Base-by-base conservation (phyloP, 2,113 vertebrate species). In the Callipepla squamata region DNA sequence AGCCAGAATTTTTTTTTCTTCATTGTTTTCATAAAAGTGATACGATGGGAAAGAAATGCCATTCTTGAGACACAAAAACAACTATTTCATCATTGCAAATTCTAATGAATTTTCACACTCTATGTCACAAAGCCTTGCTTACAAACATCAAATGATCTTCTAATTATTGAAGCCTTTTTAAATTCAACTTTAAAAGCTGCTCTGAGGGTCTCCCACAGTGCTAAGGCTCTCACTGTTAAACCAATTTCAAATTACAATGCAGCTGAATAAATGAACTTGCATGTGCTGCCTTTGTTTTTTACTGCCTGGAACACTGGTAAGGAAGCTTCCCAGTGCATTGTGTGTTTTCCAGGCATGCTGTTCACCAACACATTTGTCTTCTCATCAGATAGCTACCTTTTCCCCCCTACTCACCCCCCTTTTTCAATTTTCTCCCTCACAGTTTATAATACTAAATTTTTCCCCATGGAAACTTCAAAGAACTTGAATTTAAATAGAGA, bases 71-170 rank as follows among this genome's bases (percentile, higher is more conserved):
- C 66, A 85, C 25, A 74, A 88, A 91, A 90, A 74, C 28, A 47
- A 67, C 72, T 77, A 65, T 20, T 89, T 86, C 79, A 76, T 77
- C n/a, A 74, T 6, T 78, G 30, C 55, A 92, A 95, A 76, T n/a
- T 59, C 76, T 85, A 90, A 80, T n/a, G 22, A 61, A 67, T 90
- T 96, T 95, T 78, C 73, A 93, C 42, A 85, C 16, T 9, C 70
- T 45, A 2, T 82, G 70, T 79, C 70, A 67, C 66, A 89, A 92
- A 89, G 70, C 44, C 22, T 76, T 73, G 36, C 78, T 92, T 81
- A 79, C 67, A 91, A 70, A 81, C 72, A 89, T 82, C 57, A 95
- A 68, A 79, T 79, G 11, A 40, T 65, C 28, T 75, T 82, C 40
- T 68, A 89, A 79, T 81, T 89, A 78, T 44, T 78, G 34, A 92